A percentile compares a stretch with the other conserved stretches of the same genome.
Conservation (phyloP, 2,113 vertebrate species). For the Pedionomus torquatus region DNA sequence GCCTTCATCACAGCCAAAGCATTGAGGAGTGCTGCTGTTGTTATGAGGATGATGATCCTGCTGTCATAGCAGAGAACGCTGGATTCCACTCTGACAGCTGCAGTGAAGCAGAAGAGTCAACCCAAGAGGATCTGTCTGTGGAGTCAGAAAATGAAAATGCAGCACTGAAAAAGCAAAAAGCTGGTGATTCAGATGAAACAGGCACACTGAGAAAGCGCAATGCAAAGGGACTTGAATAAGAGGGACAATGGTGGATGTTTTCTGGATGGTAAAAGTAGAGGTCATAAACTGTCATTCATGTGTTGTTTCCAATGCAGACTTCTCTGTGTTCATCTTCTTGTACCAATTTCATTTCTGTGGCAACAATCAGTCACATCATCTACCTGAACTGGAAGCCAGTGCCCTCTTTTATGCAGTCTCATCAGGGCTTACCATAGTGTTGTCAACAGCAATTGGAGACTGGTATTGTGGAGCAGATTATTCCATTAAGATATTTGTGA, state of each 20-base stretch:
- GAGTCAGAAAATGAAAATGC: conserved; percentile 37
- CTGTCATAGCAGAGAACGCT: conserved; percentile 85
- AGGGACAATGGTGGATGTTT: background rate
- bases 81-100: conserved; percentile 74
- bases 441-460: background rate
- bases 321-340: background rate
- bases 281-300: background rate
- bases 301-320: background rate
- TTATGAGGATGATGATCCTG: conserved; percentile 75
- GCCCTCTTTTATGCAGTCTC: background rate
- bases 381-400: background rate
- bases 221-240: conserved; percentile 56
- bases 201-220: conserved; percentile 80
- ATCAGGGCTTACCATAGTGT: background rate
- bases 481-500: background rate
- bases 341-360: background rate
- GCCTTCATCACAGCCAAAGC: conserved; percentile 73
- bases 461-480: background rate
- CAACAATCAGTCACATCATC: background rate
- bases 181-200: background rate
- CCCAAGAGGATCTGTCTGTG: conserved; percentile 30
- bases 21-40: conserved; percentile 45
- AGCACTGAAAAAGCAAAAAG: background rate
- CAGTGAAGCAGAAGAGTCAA: conserved; percentile 77
- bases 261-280: background rate